Percentiles rank a stretch among this genome's conserved stretches.
These are phyloP conservation scores for Patiria miniata DNA, from an alignment of 35 echinoderm and acorn worm species.

Conservation along the genomic window DNA sequence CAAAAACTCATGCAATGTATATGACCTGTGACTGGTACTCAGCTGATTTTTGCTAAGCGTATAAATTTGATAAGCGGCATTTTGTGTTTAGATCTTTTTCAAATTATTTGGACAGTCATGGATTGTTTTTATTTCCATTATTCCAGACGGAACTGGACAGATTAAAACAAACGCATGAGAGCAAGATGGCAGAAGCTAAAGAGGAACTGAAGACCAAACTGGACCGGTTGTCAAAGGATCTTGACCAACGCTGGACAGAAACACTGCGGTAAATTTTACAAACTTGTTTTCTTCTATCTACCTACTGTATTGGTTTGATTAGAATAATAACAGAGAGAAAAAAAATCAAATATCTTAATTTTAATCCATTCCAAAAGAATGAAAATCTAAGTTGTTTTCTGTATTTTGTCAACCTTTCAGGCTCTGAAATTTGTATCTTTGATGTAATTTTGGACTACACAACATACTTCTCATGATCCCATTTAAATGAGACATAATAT, in stretches of 20 bases:
- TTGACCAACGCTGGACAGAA: slow-evolving; percentile 88
- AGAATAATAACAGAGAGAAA: neutral
- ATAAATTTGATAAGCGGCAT: too few species aligned
- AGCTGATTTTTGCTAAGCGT: too few species aligned
- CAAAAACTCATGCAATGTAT: too few species aligned
- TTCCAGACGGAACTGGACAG: slow-evolving; percentile 82
- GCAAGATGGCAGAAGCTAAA: slow-evolving; percentile 55
- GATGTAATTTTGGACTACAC: too few species aligned
- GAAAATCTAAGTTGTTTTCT: neutral
- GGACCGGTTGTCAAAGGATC: slow-evolving; percentile 75
- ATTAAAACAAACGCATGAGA: slow-evolving; percentile 74
- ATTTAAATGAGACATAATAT: too few species aligned
- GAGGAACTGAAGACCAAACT: slow-evolving; percentile 75
- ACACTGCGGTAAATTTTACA: slow-evolving; percentile 69
- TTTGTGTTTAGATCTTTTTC: too few species aligned
- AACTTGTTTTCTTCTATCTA: neutral
- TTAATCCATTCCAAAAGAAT: neutral
- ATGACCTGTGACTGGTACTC: too few species aligned
- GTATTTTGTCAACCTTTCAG: too few species aligned
- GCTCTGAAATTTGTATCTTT: too few species aligned
- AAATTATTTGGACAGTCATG: too few species aligned
- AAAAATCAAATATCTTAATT: neutral
- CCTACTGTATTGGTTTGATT: neutral
- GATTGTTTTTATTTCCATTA: slow-evolving; percentile 9
- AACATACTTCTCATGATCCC: too few species aligned